These are phyloP conservation scores for Piscicola geometra DNA, from an alignment of 2,888 invertebrate species.

Conservation along the genomic window DNA sequence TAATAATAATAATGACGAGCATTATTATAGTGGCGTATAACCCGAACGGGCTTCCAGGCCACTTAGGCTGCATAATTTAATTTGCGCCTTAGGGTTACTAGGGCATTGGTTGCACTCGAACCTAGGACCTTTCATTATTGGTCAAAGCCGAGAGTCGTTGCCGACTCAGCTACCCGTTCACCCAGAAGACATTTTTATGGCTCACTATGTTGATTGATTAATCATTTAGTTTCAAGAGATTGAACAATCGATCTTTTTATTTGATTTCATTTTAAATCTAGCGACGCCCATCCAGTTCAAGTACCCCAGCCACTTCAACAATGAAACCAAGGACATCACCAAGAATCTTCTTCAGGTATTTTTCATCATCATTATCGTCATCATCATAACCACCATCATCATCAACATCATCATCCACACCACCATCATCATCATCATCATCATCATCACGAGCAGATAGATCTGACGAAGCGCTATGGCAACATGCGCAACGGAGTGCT, in stretches of 20 bases:
- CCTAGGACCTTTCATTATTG: too few species aligned
- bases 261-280: not conserved
- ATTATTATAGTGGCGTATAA: too few species aligned
- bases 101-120: too few species aligned
- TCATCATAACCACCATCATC: too few species aligned
- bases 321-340: slow-evolving; percentile 28
- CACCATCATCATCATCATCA: not conserved
- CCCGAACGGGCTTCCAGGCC: too few species aligned
- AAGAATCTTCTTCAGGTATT: slow-evolving; percentile 34
- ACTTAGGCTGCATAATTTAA: too few species aligned
- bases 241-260: not conserved
- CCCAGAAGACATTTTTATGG: not conserved
- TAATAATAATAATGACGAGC: not conserved
- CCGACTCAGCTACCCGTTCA: too few species aligned
- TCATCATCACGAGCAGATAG: slow-evolving; percentile 4
- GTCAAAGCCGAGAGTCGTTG: too few species aligned
- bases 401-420: too few species aligned
- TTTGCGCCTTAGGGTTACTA: too few species aligned
- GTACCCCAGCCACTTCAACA: slow-evolving; percentile 27
- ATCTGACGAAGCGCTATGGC: slow-evolving; percentile 32
- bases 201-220: not conserved
- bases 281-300: slow-evolving; percentile 25
- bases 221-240: not conserved
- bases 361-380: too few species aligned
- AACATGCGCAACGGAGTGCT: slow-evolving; percentile 36